Evolutionary conservation across 2,797 vertebrate genomes (phyloP).

Genomic region (Sebastes nivosus): DNA sequence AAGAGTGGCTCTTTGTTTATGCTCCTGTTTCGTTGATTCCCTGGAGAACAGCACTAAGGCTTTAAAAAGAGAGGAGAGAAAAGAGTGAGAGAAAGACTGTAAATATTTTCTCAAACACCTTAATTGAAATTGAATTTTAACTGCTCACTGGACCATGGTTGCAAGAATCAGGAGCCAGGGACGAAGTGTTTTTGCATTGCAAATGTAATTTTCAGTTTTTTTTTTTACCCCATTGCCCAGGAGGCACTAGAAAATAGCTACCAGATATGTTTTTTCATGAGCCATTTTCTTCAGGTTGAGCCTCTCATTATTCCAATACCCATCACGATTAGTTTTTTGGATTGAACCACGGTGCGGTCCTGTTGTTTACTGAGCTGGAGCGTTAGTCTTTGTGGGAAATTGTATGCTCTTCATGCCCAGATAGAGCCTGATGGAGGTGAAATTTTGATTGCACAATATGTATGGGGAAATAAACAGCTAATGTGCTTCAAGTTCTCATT

Average conservation of each 20-base stretch:
- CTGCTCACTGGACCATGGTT: slow-evolving; percentile 63
- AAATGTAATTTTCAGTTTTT: slow-evolving; percentile 77
- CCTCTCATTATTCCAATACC: slow-evolving; percentile 68
- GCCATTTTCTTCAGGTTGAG: slow-evolving; percentile 67
- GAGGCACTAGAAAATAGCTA: slow-evolving; percentile 67
- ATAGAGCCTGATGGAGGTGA: slow-evolving; percentile 55
- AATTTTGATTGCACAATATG: slow-evolving; percentile 60
- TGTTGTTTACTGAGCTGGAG: slow-evolving; percentile 64
- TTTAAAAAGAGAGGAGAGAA: slow-evolving; percentile 15
- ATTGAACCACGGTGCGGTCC: slow-evolving; percentile 44
- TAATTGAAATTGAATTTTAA: slow-evolving; percentile 83
- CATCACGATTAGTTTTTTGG: slow-evolving; percentile 61
- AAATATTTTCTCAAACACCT: slow-evolving; percentile 76
- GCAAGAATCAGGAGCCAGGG: slow-evolving; percentile 60
- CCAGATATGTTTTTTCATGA: slow-evolving; percentile 73
- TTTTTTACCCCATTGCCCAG: slow-evolving; percentile 35
- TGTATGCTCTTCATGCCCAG: slow-evolving; percentile 60
- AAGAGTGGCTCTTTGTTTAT: slow-evolving; percentile 59
- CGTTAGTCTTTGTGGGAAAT: slow-evolving; percentile 43
- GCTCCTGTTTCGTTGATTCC: slow-evolving; percentile 33
- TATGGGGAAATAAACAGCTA: slow-evolving; percentile 55
- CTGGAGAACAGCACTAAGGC: slow-evolving; percentile 36
- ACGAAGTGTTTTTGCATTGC: slow-evolving; percentile 77
- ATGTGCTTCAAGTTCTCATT: slow-evolving; percentile 59
- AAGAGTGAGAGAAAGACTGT: slow-evolving; percentile 40